Base-by-base conservation (phyloP, 2,113 vertebrate species). In the Panthera tigris region DNA sequence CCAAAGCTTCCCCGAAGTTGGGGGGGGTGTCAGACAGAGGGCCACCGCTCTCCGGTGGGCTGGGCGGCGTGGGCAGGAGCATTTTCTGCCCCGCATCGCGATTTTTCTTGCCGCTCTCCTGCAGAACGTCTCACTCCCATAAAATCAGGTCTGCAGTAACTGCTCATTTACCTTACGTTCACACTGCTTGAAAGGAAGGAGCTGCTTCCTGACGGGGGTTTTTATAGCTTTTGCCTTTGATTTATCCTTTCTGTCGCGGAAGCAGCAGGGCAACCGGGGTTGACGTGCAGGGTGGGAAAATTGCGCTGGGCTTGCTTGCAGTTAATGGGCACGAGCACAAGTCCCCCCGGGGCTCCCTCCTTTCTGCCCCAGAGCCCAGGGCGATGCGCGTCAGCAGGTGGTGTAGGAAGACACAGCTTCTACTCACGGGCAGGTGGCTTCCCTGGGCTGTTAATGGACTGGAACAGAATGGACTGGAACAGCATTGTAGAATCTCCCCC, bases 161-260 rank as follows among this genome's bases (percentile, higher is more conserved):
- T 69, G 94, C 91, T 92, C 91, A 61, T 93, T 92, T 86, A 74
- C 88, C 85, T 85, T 31, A 8, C 1, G 10, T 15, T 96, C 78
- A 69, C 82, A 55, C 45, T 7, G 78, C 88, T 94, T 81, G 2
- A 16, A 61, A 84, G 93, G 63, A 87, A 18, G 5, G 63, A 39
- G 65, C 79, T 78, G 87, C 91, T 68, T 95, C 76, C 74, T 29
- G 27, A 39, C 29, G 33, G 82, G 73, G n/a, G 45, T 45, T 94
- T 83, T 89, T 91, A 89, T 13, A 89, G 95, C 78, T 91, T 82
- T 45, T 48, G 48, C 73, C 33, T 80, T 71, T 68, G 95, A 66
- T 52, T 66, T 92, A 96, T 52, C 31, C 78, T 36, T 68, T 69
- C 76, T 48, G 94, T 82, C 55, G 5, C 82, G 23, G 61, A 79